phyloP scores from a whole-genome alignment of 2,113 vertebrate genomes.

The Sorex araneus region DNA sequence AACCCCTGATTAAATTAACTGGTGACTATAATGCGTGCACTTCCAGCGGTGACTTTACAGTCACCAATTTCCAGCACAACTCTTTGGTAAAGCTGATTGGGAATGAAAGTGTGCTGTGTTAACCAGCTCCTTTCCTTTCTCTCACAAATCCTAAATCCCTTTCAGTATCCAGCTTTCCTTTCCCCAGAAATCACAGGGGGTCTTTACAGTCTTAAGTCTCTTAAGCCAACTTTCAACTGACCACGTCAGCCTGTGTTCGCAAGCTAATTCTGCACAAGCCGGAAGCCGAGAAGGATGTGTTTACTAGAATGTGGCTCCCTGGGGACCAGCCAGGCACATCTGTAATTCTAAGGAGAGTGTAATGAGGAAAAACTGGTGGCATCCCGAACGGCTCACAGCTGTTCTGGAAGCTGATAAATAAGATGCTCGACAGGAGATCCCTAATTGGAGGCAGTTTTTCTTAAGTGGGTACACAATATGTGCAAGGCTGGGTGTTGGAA shows the following conservation, averaged over 20 bases:
- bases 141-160: constrained; percentile 43
- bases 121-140: constrained; percentile 11
- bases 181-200: constrained; percentile 48
- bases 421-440: constrained; percentile 81
- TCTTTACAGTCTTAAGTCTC: constrained; percentile 61
- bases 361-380: constrained; percentile 82
- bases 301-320: constrained; percentile 76
- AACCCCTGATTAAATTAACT: constrained; percentile 51
- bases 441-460: constrained; percentile 85
- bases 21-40: constrained; percentile 13
- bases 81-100: constrained; percentile 66
- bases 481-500: constrained; percentile 46
- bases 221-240: constrained; percentile 67
- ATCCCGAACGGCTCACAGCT: constrained; percentile 83
- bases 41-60: constrained; percentile 24
- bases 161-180: constrained; percentile 65
- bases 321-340: constrained; percentile 78
- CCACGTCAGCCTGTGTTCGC: constrained; percentile 51
- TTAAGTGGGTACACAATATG: constrained; percentile 80
- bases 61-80: constrained; percentile 6
- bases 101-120: constrained; percentile 64
- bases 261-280: constrained; percentile 59
- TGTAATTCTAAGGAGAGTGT: constrained; percentile 84
- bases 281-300: constrained; percentile 73
- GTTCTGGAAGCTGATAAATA: constrained; percentile 84